phyloP scores from a whole-genome alignment of 2,888 invertebrate species.

The Loripinus fragilis region DNA sequence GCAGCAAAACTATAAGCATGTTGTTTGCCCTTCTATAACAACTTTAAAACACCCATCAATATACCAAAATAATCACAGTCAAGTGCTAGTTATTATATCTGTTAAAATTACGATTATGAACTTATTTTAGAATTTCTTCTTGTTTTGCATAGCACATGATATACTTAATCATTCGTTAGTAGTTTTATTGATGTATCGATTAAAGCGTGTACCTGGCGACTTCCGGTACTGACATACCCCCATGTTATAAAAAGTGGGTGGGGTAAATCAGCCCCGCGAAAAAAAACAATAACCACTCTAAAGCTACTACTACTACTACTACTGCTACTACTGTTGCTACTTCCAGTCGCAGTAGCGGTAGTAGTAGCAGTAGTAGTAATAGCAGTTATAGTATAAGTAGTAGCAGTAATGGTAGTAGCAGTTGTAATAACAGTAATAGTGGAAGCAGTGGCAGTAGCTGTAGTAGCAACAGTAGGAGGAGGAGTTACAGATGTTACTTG shows the following conservation, averaged over 20 bases:
- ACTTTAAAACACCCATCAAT: no score
- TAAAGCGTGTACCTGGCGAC: no score
- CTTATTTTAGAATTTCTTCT: no score
- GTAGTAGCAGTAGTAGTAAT: slow-evolving; percentile 5
- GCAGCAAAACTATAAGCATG: no score
- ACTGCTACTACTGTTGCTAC: background rate
- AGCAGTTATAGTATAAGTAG: background rate
- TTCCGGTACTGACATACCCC: no score
- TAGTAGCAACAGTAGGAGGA: slow-evolving; percentile 11
- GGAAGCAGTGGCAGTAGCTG: slow-evolving; percentile 5
- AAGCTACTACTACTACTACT: slow-evolving; percentile 24
- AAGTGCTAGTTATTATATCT: no score
- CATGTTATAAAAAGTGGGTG: background rate
- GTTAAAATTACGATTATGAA: no score
- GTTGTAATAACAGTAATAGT: slow-evolving; percentile 16
- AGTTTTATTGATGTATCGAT: no score
- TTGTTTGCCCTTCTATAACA: no score
- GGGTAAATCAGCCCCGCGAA: background rate
- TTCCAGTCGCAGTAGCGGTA: slow-evolving; percentile 13
- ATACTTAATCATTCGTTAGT: no score
- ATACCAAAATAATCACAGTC: no score
- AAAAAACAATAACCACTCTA: slow-evolving; percentile 20
- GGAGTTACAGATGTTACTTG: slow-evolving; percentile 7
- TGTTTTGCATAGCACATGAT: no score
- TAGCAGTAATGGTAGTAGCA: slow-evolving; percentile 11